These are phyloP conservation scores for Dryadula phaetusa DNA, from an alignment of 2,888 invertebrate genomes.

Conservation along the genomic window DNA sequence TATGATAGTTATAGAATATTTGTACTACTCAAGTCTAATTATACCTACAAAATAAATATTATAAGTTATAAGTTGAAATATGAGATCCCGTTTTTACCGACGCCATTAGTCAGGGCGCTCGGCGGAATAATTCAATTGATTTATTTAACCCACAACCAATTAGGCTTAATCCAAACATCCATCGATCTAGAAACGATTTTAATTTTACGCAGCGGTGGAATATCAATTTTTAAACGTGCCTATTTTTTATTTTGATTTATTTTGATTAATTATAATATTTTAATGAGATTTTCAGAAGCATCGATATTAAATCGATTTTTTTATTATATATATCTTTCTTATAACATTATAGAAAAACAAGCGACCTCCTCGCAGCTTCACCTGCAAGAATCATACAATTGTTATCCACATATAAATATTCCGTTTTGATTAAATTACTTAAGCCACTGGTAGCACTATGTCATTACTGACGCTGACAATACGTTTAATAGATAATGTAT, in stretches of 20 bases:
- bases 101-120: constrained; percentile 65
- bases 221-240: constrained; percentile 13
- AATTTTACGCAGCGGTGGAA: constrained; percentile 39
- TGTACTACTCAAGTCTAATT: too few species aligned
- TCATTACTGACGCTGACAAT: too few species aligned
- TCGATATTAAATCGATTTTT: too few species aligned
- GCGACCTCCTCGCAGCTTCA: too few species aligned
- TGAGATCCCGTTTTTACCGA: constrained; percentile 45
- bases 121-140: constrained; percentile 78
- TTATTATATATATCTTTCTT: too few species aligned
- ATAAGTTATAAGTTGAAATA: constrained; percentile 5
- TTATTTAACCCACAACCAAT: constrained; percentile 72
- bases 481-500: too few species aligned
- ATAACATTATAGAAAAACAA: too few species aligned
- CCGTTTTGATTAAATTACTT: too few species aligned
- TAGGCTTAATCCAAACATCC: constrained; percentile 58
- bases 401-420: too few species aligned
- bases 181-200: constrained; percentile 44
- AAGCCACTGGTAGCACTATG: too few species aligned
- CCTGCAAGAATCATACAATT: too few species aligned
- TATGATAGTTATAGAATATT: not conserved
- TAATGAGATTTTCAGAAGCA: not conserved
- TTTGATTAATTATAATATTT: not conserved
- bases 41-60: constrained; percentile 2
- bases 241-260: not conserved